Evolutionary conservation across 92 coral and sea anemone species (phyloP), one percentile per base, ranked within the genome.

Genomic region (Anthopleura xanthogrammica): DNA sequence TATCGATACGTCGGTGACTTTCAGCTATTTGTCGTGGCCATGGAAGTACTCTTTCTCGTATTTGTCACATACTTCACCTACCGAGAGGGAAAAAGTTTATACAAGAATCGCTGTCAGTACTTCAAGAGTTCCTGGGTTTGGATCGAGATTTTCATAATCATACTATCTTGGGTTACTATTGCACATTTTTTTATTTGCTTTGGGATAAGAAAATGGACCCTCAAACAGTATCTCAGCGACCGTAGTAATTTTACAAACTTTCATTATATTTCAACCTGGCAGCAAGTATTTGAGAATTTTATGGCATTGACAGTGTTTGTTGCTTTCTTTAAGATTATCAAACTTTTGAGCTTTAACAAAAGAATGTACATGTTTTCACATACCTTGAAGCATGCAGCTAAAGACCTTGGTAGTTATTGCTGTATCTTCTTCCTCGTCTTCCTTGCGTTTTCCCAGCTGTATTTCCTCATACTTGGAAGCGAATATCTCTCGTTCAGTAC

Each of bases 1-100:
- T 97, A 90, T 86, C 89, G 90, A 52, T 94, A 94, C 62, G 92
- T 94, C 13, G 99, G 99, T 29, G 98, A 97, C 85, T 97, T 97
- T 62, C 98, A 97, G 77, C 41, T 92, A 10, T 94, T 97, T 43
- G 81, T 90, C 40, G 82, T 97, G 56, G 95, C 92, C 7, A 95
- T 98, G 85, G 98, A 97, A 78, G 86, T 97, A 13, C 39, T 91
- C 41, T 97, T 89, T 77, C 81, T 94, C 12, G 58, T 75, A 9
- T 94, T 89, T 76, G 85, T 90, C 72, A 75, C 82, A 12, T 92
- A 92, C 72, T 97, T 94, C 82, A 94, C 98, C 12, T 94, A 90
- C 82, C 90, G 94, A 75, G 95, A 95, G 75, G 86, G 83, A 46
- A 97, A 92, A 70, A 77, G 68, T 36, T 41, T 97, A 24, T 89